Percentiles rank a stretch among this genome's conserved stretches.
Conservation (phyloP, 1,140 invertebrate genomes). For the Ephestia elutella region DNA sequence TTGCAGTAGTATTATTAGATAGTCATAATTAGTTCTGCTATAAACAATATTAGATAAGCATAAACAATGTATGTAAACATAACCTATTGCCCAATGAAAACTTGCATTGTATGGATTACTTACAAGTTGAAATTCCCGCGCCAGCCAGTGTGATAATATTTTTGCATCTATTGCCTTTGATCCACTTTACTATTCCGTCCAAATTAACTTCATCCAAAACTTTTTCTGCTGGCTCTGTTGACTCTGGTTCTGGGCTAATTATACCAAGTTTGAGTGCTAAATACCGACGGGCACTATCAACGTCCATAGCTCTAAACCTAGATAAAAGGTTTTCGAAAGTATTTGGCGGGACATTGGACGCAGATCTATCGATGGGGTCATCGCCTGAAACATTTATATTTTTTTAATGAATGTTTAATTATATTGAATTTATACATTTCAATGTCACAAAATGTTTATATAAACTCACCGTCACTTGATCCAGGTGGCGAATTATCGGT, state of each 20-base stretch:
- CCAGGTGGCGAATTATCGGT: conserved; percentile 63
- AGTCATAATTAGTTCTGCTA: too few relatives aligned
- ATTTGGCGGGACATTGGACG: conserved; percentile 50
- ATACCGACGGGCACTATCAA: conserved; percentile 63
- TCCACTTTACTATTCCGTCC: conserved; percentile 68
- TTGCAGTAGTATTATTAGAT: too few relatives aligned
- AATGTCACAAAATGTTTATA: conserved; percentile 1
- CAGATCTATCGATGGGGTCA: conserved; percentile 29
- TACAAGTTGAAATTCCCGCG: conserved; percentile 96
- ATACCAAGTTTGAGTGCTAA: conserved; percentile 68
- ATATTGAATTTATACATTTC: background rate
- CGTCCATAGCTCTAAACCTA: conserved; percentile 58
- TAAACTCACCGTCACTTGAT: conserved; percentile 55
- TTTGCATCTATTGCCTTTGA: conserved; percentile 81
- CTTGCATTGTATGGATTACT: conserved; percentile 48
- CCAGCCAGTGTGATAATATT: conserved; percentile 95
- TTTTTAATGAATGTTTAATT: background rate
- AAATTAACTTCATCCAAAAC: conserved; percentile 65
- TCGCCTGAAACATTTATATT: conserved; percentile 28
- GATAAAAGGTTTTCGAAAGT: conserved; percentile 41
- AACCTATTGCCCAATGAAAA: background rate
- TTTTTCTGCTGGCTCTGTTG: conserved; percentile 42
- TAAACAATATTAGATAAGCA: background rate
- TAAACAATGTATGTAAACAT: background rate
- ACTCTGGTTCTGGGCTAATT: conserved; percentile 43